Conservation (phyloP, 2,888 invertebrate genomes). For the Amaurobius ferox region DNA sequence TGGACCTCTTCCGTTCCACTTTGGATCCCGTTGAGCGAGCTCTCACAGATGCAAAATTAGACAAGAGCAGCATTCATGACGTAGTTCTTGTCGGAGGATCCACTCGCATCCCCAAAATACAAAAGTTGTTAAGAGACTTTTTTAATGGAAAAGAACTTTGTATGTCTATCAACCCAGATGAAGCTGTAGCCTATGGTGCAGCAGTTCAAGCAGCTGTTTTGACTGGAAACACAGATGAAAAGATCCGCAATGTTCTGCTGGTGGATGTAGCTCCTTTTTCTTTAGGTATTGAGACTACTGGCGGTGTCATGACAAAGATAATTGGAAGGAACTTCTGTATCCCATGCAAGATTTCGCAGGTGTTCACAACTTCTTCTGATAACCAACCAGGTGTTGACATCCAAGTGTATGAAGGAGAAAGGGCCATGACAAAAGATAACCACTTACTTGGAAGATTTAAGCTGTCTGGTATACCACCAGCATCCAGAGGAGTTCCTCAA, state of each 20-base stretch:
- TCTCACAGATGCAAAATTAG: conserved; percentile 86
- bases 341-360: conserved; percentile 85
- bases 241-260: conserved; percentile 87
- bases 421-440: conserved; percentile 93
- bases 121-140: conserved; percentile 85
- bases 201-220: too few relatives aligned
- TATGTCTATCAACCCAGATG: conserved; percentile 87
- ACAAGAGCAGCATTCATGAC: too few relatives aligned
- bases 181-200: conserved; percentile 89
- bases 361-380: conserved; percentile 93
- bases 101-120: conserved; percentile 88
- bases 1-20: conserved; percentile 85
- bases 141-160: conserved; percentile 86
- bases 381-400: conserved; percentile 94
- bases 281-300: conserved; percentile 81
- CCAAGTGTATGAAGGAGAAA: conserved; percentile 87
- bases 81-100: conserved; percentile 90
- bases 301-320: conserved; percentile 86
- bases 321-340: conserved; percentile 89
- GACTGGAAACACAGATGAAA: conserved; percentile 78
- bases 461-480: conserved; percentile 86
- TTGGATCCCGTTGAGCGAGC: conserved; percentile 88
- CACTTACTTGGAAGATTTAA: conserved; percentile 81
- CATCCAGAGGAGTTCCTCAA: conserved; percentile 76
- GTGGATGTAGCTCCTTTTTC: conserved; percentile 86